Base-by-base conservation (phyloP, 2,888 invertebrate species). In the Cryptocheilus praepositus region DNA sequence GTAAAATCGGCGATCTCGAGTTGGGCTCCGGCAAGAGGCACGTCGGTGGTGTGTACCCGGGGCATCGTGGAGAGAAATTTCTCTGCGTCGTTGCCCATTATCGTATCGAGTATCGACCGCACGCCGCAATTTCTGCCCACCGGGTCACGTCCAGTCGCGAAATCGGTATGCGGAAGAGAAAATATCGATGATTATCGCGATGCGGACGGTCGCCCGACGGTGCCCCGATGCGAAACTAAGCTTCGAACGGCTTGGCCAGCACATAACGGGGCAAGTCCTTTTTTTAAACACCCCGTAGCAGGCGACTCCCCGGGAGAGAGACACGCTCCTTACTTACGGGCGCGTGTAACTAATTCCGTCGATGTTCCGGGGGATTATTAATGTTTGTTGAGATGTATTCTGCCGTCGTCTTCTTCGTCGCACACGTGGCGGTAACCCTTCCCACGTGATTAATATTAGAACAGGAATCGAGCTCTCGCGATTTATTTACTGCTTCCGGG, bases 141-240 rank as follows among this genome's bases (percentile, higher is more conserved):
- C 74, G 80, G 76, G 82, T 81, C 82, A 83, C 83, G 81, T 81
- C 74, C 81, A 79, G 78, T 81, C 75, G 77, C 82, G 77, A 83
- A 85, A 85, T 86, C 81, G 86, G 85, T 83, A 86, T 84, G 86
- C 86, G 86, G 86, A 86, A 86, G 86, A 83, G 85, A 85, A 85
- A 85, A 85, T 86, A 85, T 85, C 83, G 84, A 86, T 86, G 85
- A 84, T 85, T 86, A 86, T 86, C 85, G 80, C 82, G 71, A 77
- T 71, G 79, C 70, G 79, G 66, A 71, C 75, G 79, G 74, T 75
- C 73, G 71, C 74, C 43, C 74, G 67, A 61, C 65, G 74, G 56
- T 71, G 67, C 71, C 71, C 67, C 74, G 76, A 65, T 73, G 77
- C 77, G 76, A 77, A 80, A 75, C 82, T 81, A 77, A 78, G 71